These are phyloP conservation scores for Callorhinus ursinus DNA, from an alignment of 2,113 vertebrate species.

Conservation along the genomic window DNA sequence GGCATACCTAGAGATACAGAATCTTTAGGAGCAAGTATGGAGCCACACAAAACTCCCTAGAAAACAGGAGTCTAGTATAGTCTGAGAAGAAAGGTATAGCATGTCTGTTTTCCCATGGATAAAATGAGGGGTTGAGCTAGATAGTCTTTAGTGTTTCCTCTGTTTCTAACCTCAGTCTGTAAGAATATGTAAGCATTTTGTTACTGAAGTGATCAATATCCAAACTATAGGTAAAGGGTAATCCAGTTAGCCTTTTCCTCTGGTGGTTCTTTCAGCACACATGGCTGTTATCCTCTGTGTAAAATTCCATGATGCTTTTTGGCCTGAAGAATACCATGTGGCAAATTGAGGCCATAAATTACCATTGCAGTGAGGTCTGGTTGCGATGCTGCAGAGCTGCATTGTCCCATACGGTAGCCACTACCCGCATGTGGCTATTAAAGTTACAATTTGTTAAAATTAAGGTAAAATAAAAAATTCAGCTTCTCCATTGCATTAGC, in stretches of 20 bases:
- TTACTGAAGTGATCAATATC: not conserved
- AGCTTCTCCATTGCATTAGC: not conserved
- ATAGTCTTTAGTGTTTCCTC: not conserved
- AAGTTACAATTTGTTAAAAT: slow-evolving; percentile 26
- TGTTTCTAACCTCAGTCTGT: not conserved
- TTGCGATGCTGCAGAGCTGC: not conserved
- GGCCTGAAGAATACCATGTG: not conserved
- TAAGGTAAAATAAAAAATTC: not conserved
- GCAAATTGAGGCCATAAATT: not conserved
- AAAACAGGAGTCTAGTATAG: not conserved
- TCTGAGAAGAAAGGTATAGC: not conserved
- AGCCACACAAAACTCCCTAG: not conserved
- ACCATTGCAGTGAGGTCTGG: not conserved
- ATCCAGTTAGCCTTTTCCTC: not conserved
- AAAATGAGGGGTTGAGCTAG: not conserved
- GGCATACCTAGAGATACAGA: not conserved
- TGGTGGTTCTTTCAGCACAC: not conserved
- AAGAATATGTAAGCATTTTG: slow-evolving; percentile 16
- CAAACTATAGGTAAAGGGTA: not conserved
- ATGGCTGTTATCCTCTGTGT: not conserved
- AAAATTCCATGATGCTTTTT: not conserved
- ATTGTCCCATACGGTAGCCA: not conserved
- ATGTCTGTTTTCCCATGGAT: not conserved
- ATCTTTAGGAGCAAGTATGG: not conserved
- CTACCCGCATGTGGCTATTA: not conserved